Evolutionary conservation across 2,797 vertebrate genomes (phyloP).

Genomic region (Numenius phaeopus): DNA sequence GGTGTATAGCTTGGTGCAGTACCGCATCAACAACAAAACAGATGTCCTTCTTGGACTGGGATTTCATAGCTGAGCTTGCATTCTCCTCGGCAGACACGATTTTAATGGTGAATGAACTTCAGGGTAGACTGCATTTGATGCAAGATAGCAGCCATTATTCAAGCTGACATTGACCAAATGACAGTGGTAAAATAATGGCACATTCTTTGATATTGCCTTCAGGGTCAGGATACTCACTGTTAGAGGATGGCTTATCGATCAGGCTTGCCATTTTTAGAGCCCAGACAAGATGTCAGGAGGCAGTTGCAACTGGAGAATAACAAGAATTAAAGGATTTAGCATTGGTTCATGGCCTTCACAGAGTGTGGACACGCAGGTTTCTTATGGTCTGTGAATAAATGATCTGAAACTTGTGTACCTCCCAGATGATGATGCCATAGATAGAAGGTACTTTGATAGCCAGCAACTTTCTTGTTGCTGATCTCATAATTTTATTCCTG

Average conservation of each 20-base stretch:
- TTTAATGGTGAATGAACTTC: constrained; percentile 68
- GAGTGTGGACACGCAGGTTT: fast-evolving
- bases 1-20: not conserved
- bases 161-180: constrained; percentile 72
- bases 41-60: constrained; percentile 16
- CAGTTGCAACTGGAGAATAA: constrained; percentile 24
- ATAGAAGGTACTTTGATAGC: not conserved
- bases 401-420: not conserved
- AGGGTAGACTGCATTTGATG: constrained; percentile 72
- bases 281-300: constrained; percentile 52
- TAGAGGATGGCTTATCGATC: constrained; percentile 36
- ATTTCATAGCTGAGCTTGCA: constrained; percentile 68
- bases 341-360: not conserved
- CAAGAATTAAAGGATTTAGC: constrained; percentile 42
- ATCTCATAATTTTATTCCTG: constrained; percentile 7
- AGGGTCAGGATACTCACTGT: constrained; percentile 59
- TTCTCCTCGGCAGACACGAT: not conserved
- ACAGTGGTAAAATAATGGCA: constrained; percentile 63
- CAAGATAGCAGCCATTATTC: constrained; percentile 69
- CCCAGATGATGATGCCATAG: not conserved
- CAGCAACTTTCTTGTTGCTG: not conserved
- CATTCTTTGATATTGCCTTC: constrained; percentile 63
- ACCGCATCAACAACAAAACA: not conserved
- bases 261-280: constrained; percentile 43
- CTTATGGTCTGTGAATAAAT: not conserved